Base-by-base conservation (phyloP, 1,140 invertebrate species). In the Euwallacea fornicatus region DNA sequence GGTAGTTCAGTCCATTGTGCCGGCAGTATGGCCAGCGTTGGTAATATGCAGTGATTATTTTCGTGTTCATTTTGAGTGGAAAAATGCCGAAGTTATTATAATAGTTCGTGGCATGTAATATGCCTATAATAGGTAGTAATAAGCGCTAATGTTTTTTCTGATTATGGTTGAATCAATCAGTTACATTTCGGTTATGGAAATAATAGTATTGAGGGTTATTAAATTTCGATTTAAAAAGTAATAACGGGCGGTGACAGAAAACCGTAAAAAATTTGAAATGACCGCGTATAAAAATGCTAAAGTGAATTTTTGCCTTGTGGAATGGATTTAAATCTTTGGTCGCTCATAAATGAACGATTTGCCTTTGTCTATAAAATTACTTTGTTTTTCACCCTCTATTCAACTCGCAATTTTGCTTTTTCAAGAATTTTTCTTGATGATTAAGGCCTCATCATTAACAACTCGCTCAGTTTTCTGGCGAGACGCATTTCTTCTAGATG, bases 1-100 rank as follows among this genome's bases (percentile, higher is more conserved):
- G 80, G 80, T 50, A 81, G 78, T 70, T 81, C 79, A 11, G 74
- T 76, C 13, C 78, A 81, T 70, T 80, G 79, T 60, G 77, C 78
- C 54, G 78, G 79, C 50, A 81, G 77, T 50, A 80, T 81, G 76
- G 78, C 73, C n/a, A 79, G 77, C 64, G 75, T 81, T 10, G 77
- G 77, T 9, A 67, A 77, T 7, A 79, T 81, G 78, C 78, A 78
- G 71, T 80, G 75, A 78, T 58, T 15, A 10, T 41, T 58, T 41
- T 15, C 7, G 6, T n/a, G 15, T 61, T 41, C 8, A n/a, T 61
- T 33, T 33, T 33, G 21, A 33, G 21, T 33, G 21, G 21, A 33
- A 4, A 33, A 33, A 43, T 61, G 43, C 59, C 9, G 11, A 61
- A 6, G 3, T 61, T n/a, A 13, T 13, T 43, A 7, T 3, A 41